phyloP scores from a whole-genome alignment of 2,797 vertebrate species.

The Poeciliopsis infans region DNA sequence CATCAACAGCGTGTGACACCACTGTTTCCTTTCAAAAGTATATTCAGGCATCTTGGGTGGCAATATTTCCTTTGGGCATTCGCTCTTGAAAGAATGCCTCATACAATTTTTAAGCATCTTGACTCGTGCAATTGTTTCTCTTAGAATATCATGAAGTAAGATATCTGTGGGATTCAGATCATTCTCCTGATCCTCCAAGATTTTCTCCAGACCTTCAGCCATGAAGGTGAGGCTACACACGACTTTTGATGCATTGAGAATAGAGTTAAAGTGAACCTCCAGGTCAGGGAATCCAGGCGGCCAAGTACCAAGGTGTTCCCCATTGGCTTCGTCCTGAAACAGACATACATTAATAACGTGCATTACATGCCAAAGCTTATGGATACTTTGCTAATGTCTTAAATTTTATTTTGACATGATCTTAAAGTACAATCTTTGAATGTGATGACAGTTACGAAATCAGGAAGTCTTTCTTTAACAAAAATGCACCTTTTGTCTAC shows the following conservation, averaged over 20 bases:
- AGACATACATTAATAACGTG: background rate
- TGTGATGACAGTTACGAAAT: background rate
- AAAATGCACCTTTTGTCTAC: background rate
- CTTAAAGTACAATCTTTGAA: background rate
- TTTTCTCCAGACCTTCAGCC: constrained; percentile 29
- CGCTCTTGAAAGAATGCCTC: background rate
- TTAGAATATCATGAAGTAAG: constrained; percentile 20
- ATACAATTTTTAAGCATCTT: background rate
- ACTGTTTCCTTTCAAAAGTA: constrained; percentile 61
- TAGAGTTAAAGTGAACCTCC: background rate
- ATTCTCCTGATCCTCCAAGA: constrained; percentile 58
- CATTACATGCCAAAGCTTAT: background rate
- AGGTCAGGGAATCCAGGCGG: constrained; percentile 59
- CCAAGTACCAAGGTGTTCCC: constrained; percentile 52
- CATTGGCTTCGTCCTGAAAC: constrained; percentile 62
- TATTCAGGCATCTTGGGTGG: background rate
- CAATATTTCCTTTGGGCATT: constrained; percentile 5
- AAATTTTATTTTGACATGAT: background rate
- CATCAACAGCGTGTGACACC: constrained; percentile 63
- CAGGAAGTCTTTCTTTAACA: background rate
- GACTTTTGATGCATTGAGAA: background rate
- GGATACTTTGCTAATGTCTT: too few relatives aligned
- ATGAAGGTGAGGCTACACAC: constrained; percentile 70
- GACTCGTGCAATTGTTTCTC: rapidly evolving
- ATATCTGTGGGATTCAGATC: constrained; percentile 50